Evolutionary conservation across 2,888 invertebrate species (phyloP).

Genomic region (Nephrotoma appendiculata): DNA sequence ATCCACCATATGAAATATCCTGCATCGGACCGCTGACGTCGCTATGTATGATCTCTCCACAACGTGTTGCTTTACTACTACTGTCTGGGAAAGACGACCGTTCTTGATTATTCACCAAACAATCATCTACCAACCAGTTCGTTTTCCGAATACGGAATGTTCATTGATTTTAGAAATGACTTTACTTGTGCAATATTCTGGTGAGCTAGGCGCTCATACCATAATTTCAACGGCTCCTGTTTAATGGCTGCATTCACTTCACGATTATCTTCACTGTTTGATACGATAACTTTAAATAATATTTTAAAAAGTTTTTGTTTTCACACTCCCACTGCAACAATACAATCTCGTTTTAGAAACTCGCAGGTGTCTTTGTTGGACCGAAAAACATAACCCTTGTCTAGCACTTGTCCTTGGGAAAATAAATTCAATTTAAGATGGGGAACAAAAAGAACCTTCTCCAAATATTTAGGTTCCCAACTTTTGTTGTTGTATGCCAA

Average conservation of each 20-base stretch:
- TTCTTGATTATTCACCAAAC: conserved; percentile 11
- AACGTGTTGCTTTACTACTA: conserved; percentile 6
- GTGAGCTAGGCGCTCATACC: conserved; percentile 11
- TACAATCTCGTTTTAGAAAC: conserved; percentile 9
- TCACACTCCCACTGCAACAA: conserved; percentile 10
- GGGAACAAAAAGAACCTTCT: conserved; percentile 14
- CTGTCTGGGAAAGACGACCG: conserved; percentile 8
- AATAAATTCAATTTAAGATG: conserved; percentile 9
- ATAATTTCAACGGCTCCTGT: conserved; percentile 4
- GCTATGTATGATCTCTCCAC: conserved; percentile 13
- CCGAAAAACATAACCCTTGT: conserved; percentile 6
- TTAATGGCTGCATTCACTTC: background rate
- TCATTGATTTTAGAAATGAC: conserved; percentile 8
- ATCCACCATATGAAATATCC: conserved; percentile 12
- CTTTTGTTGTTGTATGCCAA: conserved; percentile 8
- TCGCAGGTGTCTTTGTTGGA: background rate
- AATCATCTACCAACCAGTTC: conserved; percentile 10
- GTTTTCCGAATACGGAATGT: background rate
- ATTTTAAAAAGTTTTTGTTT: conserved; percentile 10
- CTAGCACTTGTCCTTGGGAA: conserved; percentile 6
- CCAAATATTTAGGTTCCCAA: conserved; percentile 8
- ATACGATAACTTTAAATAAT: conserved; percentile 3
- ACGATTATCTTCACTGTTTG: background rate
- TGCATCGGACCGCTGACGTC: conserved; percentile 14
- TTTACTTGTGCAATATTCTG: conserved; percentile 9